phyloP scores from a whole-genome alignment of 2,888 invertebrate genomes.

The Harpagoxenus sublaevis region DNA sequence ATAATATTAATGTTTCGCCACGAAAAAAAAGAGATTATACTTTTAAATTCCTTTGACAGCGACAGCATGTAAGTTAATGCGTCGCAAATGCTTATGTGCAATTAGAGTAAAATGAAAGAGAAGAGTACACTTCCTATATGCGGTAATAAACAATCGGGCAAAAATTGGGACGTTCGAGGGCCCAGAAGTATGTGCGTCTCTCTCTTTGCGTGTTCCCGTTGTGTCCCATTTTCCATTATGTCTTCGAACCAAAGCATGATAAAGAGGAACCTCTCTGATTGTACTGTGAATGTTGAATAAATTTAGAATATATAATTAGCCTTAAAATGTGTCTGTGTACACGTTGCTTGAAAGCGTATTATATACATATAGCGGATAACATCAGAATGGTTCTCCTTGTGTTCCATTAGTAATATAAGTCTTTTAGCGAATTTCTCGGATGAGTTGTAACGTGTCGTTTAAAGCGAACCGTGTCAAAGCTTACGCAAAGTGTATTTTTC shows the following conservation, averaged over 20 bases:
- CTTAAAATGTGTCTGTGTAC: slow-evolving; percentile 39
- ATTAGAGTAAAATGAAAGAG: neutral
- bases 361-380: slow-evolving; percentile 29
- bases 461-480: slow-evolving; percentile 25
- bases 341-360: slow-evolving; percentile 47
- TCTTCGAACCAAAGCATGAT: slow-evolving; percentile 54
- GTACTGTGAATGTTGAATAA: slow-evolving; percentile 65
- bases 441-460: slow-evolving; percentile 29
- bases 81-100: neutral
- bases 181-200: neutral
- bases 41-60: slow-evolving; percentile 17
- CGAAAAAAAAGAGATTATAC: slow-evolving; percentile 2
- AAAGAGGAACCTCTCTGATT: slow-evolving; percentile 48
- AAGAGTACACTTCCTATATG: neutral
- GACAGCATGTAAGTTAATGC: neutral
- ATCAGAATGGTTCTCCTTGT: slow-evolving; percentile 41
- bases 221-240: slow-evolving; percentile 27
- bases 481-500: neutral
- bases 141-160: slow-evolving; percentile 31
- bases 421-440: slow-evolving; percentile 14
- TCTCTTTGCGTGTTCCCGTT: slow-evolving; percentile 33
- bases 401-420: slow-evolving; percentile 39
- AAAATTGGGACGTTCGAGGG: slow-evolving; percentile 35
- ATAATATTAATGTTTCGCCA: slow-evolving; percentile 15
- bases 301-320: slow-evolving; percentile 51